These are phyloP conservation scores for Cynodonichthys magdalenae DNA, from an alignment of 2,797 vertebrate genomes.

Conservation along the genomic window DNA sequence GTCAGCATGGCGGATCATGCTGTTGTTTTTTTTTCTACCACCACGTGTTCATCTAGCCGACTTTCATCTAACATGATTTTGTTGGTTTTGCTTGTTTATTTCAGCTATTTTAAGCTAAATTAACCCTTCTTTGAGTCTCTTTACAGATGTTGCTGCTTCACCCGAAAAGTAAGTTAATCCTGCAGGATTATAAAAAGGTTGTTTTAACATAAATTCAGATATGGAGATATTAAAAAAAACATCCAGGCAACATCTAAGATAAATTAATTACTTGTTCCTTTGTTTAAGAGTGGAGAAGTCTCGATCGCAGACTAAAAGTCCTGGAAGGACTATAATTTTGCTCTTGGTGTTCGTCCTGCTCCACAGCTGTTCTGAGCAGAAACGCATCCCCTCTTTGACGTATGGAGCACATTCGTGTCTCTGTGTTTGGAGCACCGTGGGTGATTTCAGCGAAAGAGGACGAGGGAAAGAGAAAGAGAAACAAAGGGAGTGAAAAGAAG, in stretches of 20 bases:
- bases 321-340: constrained; percentile 31
- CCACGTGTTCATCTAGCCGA: not conserved
- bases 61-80: too few species aligned
- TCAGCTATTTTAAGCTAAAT: not conserved
- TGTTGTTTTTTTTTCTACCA: too few species aligned
- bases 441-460: constrained; percentile 31
- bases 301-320: not conserved
- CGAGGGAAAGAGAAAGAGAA: not conserved
- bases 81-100: not conserved
- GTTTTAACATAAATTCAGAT: not conserved
- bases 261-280: not conserved
- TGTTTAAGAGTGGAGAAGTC: not conserved
- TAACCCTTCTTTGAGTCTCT: constrained; percentile 1
- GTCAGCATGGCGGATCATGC: too few species aligned
- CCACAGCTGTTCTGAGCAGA: constrained; percentile 59
- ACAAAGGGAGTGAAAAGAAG: constrained; percentile 3
- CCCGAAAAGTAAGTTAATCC: not conserved
- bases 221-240: not conserved
- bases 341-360: constrained; percentile 52
- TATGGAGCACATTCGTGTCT: constrained; percentile 65
- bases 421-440: constrained; percentile 20
- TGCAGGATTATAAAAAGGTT: not conserved
- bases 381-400: constrained; percentile 47
- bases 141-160: constrained; percentile 8
- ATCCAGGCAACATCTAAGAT: not conserved